A percentile compares a stretch with the other conserved stretches of the same genome.
phyloP scores from a whole-genome alignment of 2,888 invertebrate genomes.

The Plagodis dolabraria region DNA sequence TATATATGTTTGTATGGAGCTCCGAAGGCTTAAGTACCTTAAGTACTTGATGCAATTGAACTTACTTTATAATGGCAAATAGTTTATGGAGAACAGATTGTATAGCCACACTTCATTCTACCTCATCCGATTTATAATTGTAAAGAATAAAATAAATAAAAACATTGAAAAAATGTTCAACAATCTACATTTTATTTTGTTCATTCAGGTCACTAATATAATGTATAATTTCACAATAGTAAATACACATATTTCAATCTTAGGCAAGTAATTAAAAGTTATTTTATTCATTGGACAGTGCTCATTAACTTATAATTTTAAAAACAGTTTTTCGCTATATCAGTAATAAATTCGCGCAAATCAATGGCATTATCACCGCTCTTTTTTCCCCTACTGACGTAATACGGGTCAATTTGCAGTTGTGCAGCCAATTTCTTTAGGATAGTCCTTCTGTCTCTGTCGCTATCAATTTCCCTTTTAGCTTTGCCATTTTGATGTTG shows the following conservation, averaged over 20 bases:
- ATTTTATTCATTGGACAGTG: too few relatives aligned
- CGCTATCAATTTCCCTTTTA: slow-evolving; percentile 67
- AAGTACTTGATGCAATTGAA: too few relatives aligned
- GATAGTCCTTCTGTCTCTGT: slow-evolving; percentile 69
- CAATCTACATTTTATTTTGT: slow-evolving; percentile 53
- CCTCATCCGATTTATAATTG: too few relatives aligned
- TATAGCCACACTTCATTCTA: too few relatives aligned
- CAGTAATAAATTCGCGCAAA: slow-evolving; percentile 62
- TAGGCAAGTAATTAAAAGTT: too few relatives aligned
- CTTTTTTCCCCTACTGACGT: slow-evolving; percentile 76
- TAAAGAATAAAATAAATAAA: slow-evolving; percentile 18
- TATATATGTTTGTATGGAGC: too few relatives aligned
- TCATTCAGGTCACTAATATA: slow-evolving; percentile 41
- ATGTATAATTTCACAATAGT: slow-evolving; percentile 28
- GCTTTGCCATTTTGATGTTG: slow-evolving; percentile 51
- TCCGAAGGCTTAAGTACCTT: too few relatives aligned
- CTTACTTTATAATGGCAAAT: too few relatives aligned
- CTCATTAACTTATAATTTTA: slow-evolving; percentile 26
- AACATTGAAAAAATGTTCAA: slow-evolving; percentile 39
- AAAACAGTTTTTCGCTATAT: slow-evolving; percentile 64
- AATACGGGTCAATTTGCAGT: slow-evolving; percentile 75
- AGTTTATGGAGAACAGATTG: too few relatives aligned
- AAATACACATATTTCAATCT: neutral
- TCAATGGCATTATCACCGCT: slow-evolving; percentile 46
- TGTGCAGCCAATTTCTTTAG: slow-evolving; percentile 74